These are phyloP conservation scores for Coronaproctus castanopsis DNA, from an alignment of 2,888 invertebrate genomes.

Conservation along the genomic window DNA sequence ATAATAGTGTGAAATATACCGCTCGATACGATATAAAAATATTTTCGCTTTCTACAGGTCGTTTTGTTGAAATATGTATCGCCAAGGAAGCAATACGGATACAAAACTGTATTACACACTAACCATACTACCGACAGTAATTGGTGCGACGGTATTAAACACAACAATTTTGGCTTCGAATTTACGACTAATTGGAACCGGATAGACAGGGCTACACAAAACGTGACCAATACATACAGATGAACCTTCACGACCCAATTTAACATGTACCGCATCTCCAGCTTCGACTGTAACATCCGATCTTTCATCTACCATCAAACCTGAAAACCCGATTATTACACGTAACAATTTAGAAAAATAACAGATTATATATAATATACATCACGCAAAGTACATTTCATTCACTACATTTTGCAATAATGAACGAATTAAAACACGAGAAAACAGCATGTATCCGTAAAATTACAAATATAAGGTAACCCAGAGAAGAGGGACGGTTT, in stretches of 20 bases:
- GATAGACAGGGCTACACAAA: slow-evolving; percentile 58
- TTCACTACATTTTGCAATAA: background rate
- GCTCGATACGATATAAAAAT: no score
- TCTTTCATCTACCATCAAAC: slow-evolving; percentile 45
- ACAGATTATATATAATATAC: background rate
- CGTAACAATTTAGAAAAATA: background rate
- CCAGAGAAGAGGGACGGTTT: no score
- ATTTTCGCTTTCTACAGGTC: no score
- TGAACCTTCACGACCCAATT: slow-evolving; percentile 62
- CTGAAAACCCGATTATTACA: no score
- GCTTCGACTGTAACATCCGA: slow-evolving; percentile 61
- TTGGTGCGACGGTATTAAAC: slow-evolving; percentile 78
- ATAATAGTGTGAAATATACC: no score
- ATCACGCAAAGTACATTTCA: slow-evolving; percentile 24
- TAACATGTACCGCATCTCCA: slow-evolving; percentile 75
- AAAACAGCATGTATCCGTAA: no score
- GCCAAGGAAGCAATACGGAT: no score
- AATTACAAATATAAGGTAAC: no score
- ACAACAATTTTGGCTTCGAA: slow-evolving; percentile 82
- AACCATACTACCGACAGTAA: slow-evolving; percentile 48
- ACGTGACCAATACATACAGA: slow-evolving; percentile 72
- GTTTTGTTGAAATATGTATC: no score
- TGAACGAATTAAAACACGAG: no score
- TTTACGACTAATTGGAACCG: slow-evolving; percentile 56
- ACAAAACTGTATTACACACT: slow-evolving; percentile 10